These are phyloP conservation scores for Channa maculata DNA, from an alignment of 2,113 vertebrate genomes.

Conservation along the genomic window DNA sequence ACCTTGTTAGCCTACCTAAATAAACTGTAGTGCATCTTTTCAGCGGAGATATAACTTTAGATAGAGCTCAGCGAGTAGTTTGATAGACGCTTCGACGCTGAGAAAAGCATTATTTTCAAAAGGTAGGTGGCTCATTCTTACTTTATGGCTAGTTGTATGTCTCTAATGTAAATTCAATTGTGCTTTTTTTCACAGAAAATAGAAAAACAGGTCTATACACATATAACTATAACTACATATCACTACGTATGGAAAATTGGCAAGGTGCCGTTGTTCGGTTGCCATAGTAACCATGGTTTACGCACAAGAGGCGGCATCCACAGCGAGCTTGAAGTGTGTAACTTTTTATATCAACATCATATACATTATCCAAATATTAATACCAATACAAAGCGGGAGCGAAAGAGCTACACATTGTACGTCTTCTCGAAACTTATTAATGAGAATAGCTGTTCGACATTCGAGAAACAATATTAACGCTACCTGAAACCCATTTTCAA, in stretches of 20 bases:
- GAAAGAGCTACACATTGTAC: too few species aligned
- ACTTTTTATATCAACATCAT: background rate
- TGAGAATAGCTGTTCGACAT: too few species aligned
- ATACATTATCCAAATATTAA: background rate
- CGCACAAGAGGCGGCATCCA: background rate
- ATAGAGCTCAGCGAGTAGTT: background rate
- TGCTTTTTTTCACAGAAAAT: too few species aligned
- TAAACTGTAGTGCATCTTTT: background rate
- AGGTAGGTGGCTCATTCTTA: constrained; percentile 28
- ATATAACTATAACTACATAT: too few species aligned
- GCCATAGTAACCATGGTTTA: constrained; percentile 51
- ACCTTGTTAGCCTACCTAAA: background rate
- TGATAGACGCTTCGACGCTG: constrained; percentile 1
- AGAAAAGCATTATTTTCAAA: constrained; percentile 22
- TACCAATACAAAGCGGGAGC: too few species aligned
- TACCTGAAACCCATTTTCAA: too few species aligned
- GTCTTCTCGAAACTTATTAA: too few species aligned
- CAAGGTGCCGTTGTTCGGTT: constrained; percentile 39
- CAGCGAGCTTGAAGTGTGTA: background rate
- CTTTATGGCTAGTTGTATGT: background rate
- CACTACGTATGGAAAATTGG: background rate
- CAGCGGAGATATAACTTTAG: background rate
- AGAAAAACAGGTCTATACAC: too few species aligned
- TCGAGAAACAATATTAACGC: too few species aligned
- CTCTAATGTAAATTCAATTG: too few species aligned